A percentile compares a stretch with the other conserved stretches of the same genome.
These are phyloP conservation scores for Paralvinella palmiformis DNA, from an alignment of 1,140 invertebrate species.

Conservation along the genomic window DNA sequence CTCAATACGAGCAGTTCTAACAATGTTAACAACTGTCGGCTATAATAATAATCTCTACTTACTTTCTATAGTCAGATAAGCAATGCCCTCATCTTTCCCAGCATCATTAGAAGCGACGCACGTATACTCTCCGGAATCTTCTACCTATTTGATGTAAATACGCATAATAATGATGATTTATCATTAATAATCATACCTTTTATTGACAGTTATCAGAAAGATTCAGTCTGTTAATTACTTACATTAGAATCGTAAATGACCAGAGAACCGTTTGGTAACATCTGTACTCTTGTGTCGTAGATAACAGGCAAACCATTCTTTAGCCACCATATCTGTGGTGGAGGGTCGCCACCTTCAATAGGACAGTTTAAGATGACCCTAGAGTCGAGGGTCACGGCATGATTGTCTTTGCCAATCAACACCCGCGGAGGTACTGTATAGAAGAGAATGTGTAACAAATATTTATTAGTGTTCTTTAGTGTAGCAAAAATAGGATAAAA, in stretches of 20 bases:
- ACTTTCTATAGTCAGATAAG: slow-evolving; percentile 39
- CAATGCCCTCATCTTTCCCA: slow-evolving; percentile 43
- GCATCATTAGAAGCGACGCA: slow-evolving; percentile 50
- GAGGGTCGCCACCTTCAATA: slow-evolving; percentile 43
- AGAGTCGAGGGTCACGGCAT: slow-evolving; percentile 34
- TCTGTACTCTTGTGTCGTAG: slow-evolving; percentile 33
- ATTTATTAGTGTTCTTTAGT: too few species aligned
- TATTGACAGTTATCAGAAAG: background rate
- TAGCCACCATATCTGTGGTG: slow-evolving; percentile 47
- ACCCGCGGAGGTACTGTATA: slow-evolving; percentile 46
- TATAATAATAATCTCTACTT: slow-evolving; percentile 21
- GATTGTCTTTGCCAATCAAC: slow-evolving; percentile 34
- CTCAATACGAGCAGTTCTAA: too few species aligned
- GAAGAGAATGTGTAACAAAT: background rate
- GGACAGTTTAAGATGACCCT: slow-evolving; percentile 44
- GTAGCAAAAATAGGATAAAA: too few species aligned
- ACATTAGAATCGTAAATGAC: slow-evolving; percentile 46
- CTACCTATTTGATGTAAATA: background rate
- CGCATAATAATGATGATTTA: background rate
- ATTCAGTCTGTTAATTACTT: slow-evolving; percentile 16
- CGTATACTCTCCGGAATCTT: slow-evolving; percentile 48
- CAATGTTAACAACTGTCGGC: too few species aligned
- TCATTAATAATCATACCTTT: background rate
- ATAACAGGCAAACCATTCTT: slow-evolving; percentile 44
- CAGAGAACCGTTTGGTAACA: slow-evolving; percentile 45